phyloP scores from a whole-genome alignment of 1,140 invertebrate genomes.

The Meloidogyne chitwoodi region DNA sequence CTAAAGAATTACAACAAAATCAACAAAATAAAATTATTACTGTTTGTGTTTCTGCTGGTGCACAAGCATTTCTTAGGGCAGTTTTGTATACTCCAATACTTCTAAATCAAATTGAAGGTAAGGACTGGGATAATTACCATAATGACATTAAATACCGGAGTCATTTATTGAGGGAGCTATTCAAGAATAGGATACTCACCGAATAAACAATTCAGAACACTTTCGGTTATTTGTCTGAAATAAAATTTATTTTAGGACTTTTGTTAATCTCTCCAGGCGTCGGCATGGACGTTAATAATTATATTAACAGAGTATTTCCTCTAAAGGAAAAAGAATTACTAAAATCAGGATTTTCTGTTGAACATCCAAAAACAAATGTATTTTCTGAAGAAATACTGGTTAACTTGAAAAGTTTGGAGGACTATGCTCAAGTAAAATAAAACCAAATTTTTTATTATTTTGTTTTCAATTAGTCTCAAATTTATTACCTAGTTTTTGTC shows the following conservation, averaged over 20 bases:
- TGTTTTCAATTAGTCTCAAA: too few relatives aligned
- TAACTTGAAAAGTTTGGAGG: not conserved
- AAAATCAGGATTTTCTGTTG: not conserved
- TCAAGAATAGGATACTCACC: too few relatives aligned
- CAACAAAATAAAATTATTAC: not conserved
- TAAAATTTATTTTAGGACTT: constrained; percentile 11
- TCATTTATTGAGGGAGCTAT: too few relatives aligned
- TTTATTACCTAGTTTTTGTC: too few relatives aligned
- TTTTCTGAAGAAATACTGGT: not conserved
- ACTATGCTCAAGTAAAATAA: not conserved
- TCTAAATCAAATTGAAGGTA: not conserved
- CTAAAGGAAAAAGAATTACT: constrained; percentile 8
- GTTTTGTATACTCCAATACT: not conserved
- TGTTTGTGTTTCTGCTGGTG: constrained; percentile 23
- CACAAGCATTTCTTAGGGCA: constrained; percentile 28
- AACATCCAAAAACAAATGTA: not conserved
- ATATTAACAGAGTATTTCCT: constrained; percentile 27
- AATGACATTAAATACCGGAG: too few relatives aligned
- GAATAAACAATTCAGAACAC: too few relatives aligned
- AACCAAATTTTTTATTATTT: too few relatives aligned
- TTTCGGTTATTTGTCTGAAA: too few relatives aligned
- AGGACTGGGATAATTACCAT: too few relatives aligned
- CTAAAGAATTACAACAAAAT: not conserved
- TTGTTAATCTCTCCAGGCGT: constrained; percentile 28
- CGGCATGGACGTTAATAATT: constrained; percentile 22